Evolutionary conservation across 1,140 invertebrate species (phyloP), one percentile per base, ranked within the genome.

Genomic region (Leptonema lineaticorne): DNA sequence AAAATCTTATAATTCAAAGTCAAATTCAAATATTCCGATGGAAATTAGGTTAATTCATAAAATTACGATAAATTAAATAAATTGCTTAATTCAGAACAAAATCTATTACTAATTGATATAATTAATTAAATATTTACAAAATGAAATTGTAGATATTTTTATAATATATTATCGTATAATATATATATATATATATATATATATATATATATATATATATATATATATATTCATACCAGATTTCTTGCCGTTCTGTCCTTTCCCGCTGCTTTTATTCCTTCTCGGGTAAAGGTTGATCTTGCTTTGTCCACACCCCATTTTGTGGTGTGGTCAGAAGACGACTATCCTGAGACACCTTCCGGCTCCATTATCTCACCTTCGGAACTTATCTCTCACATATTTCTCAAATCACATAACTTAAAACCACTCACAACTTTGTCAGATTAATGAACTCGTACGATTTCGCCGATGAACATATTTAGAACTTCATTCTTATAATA

Each of bases 251-350:
- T 79, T 79, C 68, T 81, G 71, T 58, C 78, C 79, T 75, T 83
- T 83, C 22, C 80, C 77, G 56, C 79, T 78, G 77, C 80, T 80
- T 75, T 83, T 83, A 69, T 81, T 83, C 67, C 77, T 71, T 64
- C 81, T 76, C 71, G 80, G 81, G 67, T 83, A 83, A 50, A 82
- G 77, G 74, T 83, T 83, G 72, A 83, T 83, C 77, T 83, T 83
- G 75, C 81, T 83, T 75, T 83, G 81, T 41, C 81, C 81, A 74
- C 81, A 83, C 74, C 81, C 81, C 81, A 82, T 82, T 75, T 75
- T 77, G 4, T 2, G 71, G 50, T 22, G 48, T 27, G 48, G 37
- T n/a, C n/a, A 28, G 8, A n/a, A 33, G 8, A 28, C 37, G 24
- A 18, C 37, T 48, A 63, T 46, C 30, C 26, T n/a, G n/a, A n/a